Percentiles rank a stretch among this genome's conserved stretches.
phyloP scores from a whole-genome alignment of 2,113 vertebrate genomes.

The Athene cunicularia region DNA sequence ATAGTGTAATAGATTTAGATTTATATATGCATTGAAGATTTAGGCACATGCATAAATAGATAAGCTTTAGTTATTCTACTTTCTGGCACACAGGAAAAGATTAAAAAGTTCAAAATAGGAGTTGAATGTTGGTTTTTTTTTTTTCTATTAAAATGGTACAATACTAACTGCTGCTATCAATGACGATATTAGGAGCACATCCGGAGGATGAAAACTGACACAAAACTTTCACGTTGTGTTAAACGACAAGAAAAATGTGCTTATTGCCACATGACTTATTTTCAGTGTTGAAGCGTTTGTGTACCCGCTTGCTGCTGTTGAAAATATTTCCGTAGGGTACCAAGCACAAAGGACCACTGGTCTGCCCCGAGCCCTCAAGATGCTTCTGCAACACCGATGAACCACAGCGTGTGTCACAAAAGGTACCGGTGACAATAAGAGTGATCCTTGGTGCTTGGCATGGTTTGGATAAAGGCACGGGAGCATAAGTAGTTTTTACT shows the following conservation, averaged over 20 bases:
- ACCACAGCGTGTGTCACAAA: accelerated
- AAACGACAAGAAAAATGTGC: neutral
- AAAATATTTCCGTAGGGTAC: neutral
- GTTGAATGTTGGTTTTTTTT: neutral
- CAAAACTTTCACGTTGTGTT: constrained; percentile 1
- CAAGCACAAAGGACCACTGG: neutral
- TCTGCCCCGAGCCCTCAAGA: accelerated
- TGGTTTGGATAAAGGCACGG: neutral
- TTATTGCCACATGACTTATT: neutral
- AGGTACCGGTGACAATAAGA: accelerated
- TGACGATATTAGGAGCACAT: neutral
- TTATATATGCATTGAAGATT: constrained; percentile 59
- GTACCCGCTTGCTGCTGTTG: neutral
- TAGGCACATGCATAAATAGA: constrained; percentile 49
- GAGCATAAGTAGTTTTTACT: neutral
- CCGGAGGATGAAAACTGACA: constrained; percentile 21
- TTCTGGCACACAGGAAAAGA: constrained; percentile 22
- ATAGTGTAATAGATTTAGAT: constrained; percentile 70
- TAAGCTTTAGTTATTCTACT: constrained; percentile 54
- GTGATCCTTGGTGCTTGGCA: neutral
- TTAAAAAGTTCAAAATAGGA: constrained; percentile 54
- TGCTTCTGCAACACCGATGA: accelerated
- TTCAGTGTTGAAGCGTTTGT: neutral
- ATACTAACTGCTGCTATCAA: neutral
- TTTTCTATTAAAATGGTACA: constrained; percentile 2